A percentile compares a stretch with the other conserved stretches of the same genome.
Evolutionary conservation across 2,888 invertebrate species (phyloP).

Genomic region (Orchesellides sinensis): DNA sequence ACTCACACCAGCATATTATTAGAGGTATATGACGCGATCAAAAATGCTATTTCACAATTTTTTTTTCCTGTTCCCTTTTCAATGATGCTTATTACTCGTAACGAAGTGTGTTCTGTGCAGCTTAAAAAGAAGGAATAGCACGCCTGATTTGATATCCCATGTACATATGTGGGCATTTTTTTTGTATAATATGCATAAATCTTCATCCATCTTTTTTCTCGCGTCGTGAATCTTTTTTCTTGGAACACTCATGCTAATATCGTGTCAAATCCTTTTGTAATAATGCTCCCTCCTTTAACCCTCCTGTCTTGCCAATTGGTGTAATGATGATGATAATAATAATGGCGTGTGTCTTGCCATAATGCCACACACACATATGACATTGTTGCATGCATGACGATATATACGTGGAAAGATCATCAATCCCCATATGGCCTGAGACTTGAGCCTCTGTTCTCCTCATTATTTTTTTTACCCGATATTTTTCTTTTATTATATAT

Average conservation of each 20-base stretch:
- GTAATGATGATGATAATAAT: constrained; percentile 32
- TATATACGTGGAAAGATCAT: no score
- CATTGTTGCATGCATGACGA: no score
- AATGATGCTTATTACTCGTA: constrained; percentile 47
- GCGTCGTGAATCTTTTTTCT: not conserved
- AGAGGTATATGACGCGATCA: no score
- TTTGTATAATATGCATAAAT: no score
- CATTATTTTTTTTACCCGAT: no score
- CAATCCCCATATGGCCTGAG: no score
- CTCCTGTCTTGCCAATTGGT: constrained; percentile 44
- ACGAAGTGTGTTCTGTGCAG: constrained; percentile 6
- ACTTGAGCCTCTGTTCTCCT: no score
- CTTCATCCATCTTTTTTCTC: not conserved
- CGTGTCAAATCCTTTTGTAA: constrained; percentile 49
- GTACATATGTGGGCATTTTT: not conserved
- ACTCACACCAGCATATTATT: no score
- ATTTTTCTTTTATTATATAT: no score
- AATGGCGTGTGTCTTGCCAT: no score
- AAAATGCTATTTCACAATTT: no score
- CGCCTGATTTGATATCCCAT: not conserved
- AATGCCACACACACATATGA: constrained; percentile 6
- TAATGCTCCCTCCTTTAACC: constrained; percentile 6
- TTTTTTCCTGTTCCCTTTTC: not conserved
- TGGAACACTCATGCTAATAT: not conserved
- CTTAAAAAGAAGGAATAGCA: not conserved